Percentiles rank a stretch among this genome's conserved stretches.
Conservation (phyloP, 2,888 invertebrate species). For the Noctua comes region DNA sequence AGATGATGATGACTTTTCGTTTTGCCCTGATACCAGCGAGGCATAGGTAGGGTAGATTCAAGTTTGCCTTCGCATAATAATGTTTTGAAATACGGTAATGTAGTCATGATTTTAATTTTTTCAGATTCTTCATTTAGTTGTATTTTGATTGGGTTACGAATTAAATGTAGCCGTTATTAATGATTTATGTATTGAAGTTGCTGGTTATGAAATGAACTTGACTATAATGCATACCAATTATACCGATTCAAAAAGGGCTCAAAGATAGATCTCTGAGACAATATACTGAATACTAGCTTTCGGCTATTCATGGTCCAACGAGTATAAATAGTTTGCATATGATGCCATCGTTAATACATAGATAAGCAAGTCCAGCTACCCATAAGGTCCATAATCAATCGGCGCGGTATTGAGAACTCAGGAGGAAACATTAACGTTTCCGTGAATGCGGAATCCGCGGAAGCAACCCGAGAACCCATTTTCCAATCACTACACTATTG, state of each 20-base stretch:
- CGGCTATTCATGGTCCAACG: background rate
- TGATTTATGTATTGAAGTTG: background rate
- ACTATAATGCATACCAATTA: background rate
- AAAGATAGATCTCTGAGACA: background rate
- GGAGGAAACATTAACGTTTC: conserved; percentile 67
- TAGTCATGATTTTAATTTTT: background rate
- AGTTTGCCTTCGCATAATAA: background rate
- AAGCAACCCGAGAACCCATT: conserved; percentile 78
- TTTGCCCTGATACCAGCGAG: background rate
- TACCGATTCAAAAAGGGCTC: background rate
- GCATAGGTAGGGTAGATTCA: background rate
- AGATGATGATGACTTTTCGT: no score
- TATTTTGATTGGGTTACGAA: background rate
- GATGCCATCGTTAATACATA: background rate
- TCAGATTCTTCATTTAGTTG: background rate
- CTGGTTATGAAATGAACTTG: background rate
- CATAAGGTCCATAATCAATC: conserved; percentile 13
- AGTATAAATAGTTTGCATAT: background rate
- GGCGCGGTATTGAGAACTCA: conserved; percentile 48
- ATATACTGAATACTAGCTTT: background rate
- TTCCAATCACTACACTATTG: conserved; percentile 75
- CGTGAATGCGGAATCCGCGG: conserved; percentile 78
- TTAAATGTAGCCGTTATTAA: background rate
- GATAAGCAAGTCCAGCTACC: background rate
- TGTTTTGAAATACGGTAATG: background rate